Percentiles rank a stretch among this genome's conserved stretches.
Evolutionary conservation across 2,888 invertebrate species (phyloP).

Genomic region (Brachyptera risi): DNA sequence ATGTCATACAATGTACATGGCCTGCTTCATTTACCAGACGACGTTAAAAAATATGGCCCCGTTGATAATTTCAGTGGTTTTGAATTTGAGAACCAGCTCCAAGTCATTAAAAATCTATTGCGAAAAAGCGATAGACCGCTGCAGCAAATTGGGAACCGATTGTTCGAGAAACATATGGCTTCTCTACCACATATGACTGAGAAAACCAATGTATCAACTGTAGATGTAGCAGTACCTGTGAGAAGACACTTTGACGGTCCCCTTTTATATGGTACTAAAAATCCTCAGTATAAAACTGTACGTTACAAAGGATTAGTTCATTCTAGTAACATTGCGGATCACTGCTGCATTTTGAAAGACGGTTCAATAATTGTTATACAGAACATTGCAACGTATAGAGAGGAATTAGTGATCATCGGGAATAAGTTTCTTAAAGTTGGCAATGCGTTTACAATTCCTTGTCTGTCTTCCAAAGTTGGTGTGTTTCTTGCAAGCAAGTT

Average conservation of each 20-base stretch:
- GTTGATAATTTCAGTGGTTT: conserved; percentile 34
- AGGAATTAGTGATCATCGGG: background rate
- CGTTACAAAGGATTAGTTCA: background rate
- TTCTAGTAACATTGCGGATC: conserved; percentile 1
- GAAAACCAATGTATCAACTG: background rate
- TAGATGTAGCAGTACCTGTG: background rate
- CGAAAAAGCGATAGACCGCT: conserved; percentile 22
- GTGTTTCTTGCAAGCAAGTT: conserved; percentile 8
- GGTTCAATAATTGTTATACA: background rate
- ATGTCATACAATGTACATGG: conserved; percentile 35
- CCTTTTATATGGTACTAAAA: conserved; percentile 5
- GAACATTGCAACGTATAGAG: conserved; percentile 2
- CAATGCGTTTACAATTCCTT: conserved; percentile 1
- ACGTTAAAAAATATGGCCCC: conserved; percentile 32
- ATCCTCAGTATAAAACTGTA: conserved; percentile 7
- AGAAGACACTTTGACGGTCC: conserved; percentile 3
- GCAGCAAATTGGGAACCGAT: conserved; percentile 21
- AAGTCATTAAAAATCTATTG: conserved; percentile 24
- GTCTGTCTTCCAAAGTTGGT: conserved; percentile 2
- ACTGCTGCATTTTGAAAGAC: conserved; percentile 14
- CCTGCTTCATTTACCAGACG: conserved; percentile 35
- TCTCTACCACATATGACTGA: background rate
- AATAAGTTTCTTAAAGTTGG: background rate
- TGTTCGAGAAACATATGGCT: background rate
- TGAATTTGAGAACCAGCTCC: conserved; percentile 34